Conservation (phyloP, 2,797 vertebrate genomes). For the Typhlichthys eigenmanni region DNA sequence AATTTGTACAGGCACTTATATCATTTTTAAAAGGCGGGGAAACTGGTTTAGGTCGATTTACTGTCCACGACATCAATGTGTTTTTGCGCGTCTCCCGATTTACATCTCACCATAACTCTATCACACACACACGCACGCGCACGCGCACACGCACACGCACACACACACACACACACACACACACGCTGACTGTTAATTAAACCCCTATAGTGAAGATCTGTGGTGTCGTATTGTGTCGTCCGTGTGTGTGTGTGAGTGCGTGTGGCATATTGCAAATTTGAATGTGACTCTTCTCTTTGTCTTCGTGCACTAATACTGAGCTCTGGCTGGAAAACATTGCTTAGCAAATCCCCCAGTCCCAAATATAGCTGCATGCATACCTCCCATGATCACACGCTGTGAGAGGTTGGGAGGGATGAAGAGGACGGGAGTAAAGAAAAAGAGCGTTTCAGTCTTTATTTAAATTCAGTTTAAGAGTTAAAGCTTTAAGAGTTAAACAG, state of each 20-base stretch:
- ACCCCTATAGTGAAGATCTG: slow-evolving; percentile 3
- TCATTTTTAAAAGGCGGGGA: not conserved
- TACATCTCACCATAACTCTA: not conserved
- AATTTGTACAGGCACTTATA: slow-evolving; percentile 1
- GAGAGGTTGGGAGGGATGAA: not conserved
- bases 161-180: not conserved
- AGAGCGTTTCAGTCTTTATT: slow-evolving; percentile 31
- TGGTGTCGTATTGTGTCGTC: not conserved
- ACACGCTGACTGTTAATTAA: not conserved
- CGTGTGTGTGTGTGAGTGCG: slow-evolving; percentile 6
- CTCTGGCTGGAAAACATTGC: slow-evolving; percentile 52
- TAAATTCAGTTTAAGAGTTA: slow-evolving; percentile 51
- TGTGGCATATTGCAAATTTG: slow-evolving; percentile 7
- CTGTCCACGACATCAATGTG: slow-evolving; percentile 5
- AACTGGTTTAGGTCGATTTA: not conserved
- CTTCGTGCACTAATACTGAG: slow-evolving; percentile 46
- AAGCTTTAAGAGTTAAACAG: slow-evolving; percentile 13
- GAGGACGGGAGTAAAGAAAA: slow-evolving; percentile 11
- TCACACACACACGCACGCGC: slow-evolving; percentile 6
- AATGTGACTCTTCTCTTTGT: slow-evolving; percentile 44
- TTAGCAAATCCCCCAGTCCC: slow-evolving; percentile 49
- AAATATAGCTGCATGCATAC: slow-evolving; percentile 54
- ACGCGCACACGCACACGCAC: slow-evolving; percentile 9
- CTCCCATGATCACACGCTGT: slow-evolving; percentile 40
- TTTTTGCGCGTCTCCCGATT: not conserved